phyloP scores from a whole-genome alignment of 2,888 invertebrate genomes.

The Schrankia costaestrigalis region DNA sequence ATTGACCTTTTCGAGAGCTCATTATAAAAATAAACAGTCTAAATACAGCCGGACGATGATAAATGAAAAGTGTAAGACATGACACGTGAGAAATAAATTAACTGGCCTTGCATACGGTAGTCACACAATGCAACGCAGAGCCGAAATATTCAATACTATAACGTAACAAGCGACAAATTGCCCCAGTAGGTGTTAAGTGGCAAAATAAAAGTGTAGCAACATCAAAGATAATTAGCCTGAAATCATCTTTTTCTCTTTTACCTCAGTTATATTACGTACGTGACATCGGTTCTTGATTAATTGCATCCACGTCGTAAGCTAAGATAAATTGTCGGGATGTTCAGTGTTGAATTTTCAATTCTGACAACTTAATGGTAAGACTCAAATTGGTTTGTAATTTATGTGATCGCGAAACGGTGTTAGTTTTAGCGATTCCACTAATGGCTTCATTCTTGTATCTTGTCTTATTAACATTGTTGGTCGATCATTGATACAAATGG shows the following conservation, averaged over 20 bases:
- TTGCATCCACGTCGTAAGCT: conserved; percentile 67
- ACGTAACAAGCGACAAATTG: conserved; percentile 60
- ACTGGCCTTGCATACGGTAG: conserved; percentile 29
- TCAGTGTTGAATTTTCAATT: conserved; percentile 40
- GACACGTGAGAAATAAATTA: conserved; percentile 45
- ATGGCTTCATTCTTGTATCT: conserved; percentile 59
- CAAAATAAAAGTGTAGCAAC: conserved; percentile 58
- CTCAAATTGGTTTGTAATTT: conserved; percentile 33
- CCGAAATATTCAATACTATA: conserved; percentile 45
- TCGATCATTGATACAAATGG: conserved; percentile 51
- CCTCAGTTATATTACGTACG: conserved; percentile 63
- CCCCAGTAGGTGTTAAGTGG: conserved; percentile 69
- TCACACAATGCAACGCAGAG: conserved; percentile 26
- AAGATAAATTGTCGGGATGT: conserved; percentile 63
- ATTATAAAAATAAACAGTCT: conserved; percentile 53
- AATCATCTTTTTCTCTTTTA: conserved; percentile 75
- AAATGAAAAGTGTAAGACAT: conserved; percentile 42
- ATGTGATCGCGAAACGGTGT: conserved; percentile 45
- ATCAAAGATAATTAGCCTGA: conserved; percentile 72
- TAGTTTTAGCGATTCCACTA: conserved; percentile 69
- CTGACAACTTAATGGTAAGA: conserved; percentile 38
- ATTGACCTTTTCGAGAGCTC: conserved; percentile 40
- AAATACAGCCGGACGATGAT: conserved; percentile 50
- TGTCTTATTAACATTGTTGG: conserved; percentile 53
- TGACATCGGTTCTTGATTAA: conserved; percentile 76